Conservation (phyloP, 2,113 vertebrate genomes). For the Takifugu flavidus region DNA sequence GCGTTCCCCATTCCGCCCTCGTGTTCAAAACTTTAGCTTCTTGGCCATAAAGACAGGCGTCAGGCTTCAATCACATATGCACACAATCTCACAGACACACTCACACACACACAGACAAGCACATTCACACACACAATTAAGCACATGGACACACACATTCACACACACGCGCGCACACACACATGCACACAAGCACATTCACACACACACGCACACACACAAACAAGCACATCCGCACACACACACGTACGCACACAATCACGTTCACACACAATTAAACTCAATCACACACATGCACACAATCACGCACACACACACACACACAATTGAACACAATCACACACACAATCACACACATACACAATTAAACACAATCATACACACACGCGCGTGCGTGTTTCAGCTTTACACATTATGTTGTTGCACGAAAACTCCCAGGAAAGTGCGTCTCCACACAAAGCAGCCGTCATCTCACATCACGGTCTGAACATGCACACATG, state of each 20-base stretch:
- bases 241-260: background rate
- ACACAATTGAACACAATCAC: too few species aligned
- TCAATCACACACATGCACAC: background rate
- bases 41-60: too few species aligned
- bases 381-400: too few species aligned
- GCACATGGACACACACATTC: background rate
- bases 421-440: slow-evolving; percentile 27
- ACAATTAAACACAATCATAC: too few species aligned
- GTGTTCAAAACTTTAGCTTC: too few species aligned
- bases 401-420: slow-evolving; percentile 1
- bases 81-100: slow-evolving; percentile 14
- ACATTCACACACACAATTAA: slow-evolving; percentile 4
- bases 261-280: slow-evolving; percentile 3
- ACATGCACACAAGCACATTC: too few species aligned
- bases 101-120: slow-evolving; percentile 3
- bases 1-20: too few species aligned
- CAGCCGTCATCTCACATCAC: slow-evolving; percentile 36
- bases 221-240: too few species aligned
- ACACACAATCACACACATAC: too few species aligned
- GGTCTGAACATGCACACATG: slow-evolving; percentile 19
- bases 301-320: too few species aligned
- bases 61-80: background rate
- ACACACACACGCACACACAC: too few species aligned
- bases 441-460: slow-evolving; percentile 35
- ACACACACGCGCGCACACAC: too few species aligned